Evolutionary conservation across 2,888 invertebrate genomes (phyloP).

Genomic region (Barypeithes pellucidus): DNA sequence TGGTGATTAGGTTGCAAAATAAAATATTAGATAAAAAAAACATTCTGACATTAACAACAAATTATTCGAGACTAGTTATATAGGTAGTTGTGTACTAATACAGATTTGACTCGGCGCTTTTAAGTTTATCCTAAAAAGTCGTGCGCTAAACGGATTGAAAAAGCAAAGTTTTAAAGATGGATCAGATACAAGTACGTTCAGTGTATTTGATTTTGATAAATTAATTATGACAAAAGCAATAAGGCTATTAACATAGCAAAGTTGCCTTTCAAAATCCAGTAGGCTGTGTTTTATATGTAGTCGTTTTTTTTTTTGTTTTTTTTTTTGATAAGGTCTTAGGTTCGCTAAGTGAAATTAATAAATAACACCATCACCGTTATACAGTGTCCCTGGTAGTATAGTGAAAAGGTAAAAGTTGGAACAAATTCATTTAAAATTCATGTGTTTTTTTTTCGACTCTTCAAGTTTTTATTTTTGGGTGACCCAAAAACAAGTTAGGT

Average conservation of each 20-base stretch:
- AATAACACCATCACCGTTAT: too few relatives aligned
- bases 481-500: too few relatives aligned
- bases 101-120: neutral
- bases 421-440: too few relatives aligned
- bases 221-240: conserved; percentile 7
- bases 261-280: conserved; percentile 3
- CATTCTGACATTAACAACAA: neutral
- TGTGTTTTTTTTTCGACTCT: too few relatives aligned
- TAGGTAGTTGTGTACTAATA: neutral
- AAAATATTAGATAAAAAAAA: neutral
- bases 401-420: too few relatives aligned
- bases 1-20: neutral
- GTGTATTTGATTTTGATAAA: conserved; percentile 11
- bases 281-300: conserved; percentile 4
- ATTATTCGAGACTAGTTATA: too few relatives aligned
- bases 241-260: conserved; percentile 1
- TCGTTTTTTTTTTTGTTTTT: neutral
- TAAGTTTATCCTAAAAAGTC: neutral
- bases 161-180: neutral
- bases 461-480: too few relatives aligned
- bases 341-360: neutral
- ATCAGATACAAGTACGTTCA: neutral
- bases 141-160: neutral
- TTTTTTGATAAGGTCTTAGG: neutral
- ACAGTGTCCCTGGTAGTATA: too few relatives aligned